These are phyloP conservation scores for Scarus forsteni DNA, from an alignment of 2,797 vertebrate genomes.

Conservation along the genomic window DNA sequence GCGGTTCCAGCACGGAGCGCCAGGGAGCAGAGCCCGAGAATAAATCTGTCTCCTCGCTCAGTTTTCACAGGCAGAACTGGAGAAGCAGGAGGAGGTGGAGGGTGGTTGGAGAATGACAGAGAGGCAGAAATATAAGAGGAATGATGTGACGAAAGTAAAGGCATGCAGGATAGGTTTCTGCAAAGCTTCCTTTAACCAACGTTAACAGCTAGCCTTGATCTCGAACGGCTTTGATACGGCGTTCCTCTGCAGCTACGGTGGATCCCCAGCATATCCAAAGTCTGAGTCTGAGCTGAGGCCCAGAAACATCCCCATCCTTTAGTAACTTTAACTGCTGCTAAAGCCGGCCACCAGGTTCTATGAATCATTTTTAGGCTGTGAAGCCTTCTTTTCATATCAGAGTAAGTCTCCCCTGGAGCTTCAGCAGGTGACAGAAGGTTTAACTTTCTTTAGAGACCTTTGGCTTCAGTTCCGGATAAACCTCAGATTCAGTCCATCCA, in stretches of 20 bases:
- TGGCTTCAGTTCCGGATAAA: slow-evolving; percentile 23
- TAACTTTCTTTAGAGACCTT: slow-evolving; percentile 23
- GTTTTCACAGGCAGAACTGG: slow-evolving; percentile 34
- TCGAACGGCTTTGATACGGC: slow-evolving; percentile 51
- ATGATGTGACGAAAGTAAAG: slow-evolving; percentile 36
- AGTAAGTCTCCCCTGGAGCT: slow-evolving; percentile 14
- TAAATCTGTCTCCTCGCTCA: slow-evolving; percentile 45
- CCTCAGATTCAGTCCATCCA: slow-evolving; percentile 15
- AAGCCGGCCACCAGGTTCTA: slow-evolving; percentile 55
- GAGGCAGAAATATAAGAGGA: slow-evolving; percentile 55
- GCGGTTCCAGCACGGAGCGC: slow-evolving; percentile 13
- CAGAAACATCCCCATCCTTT: slow-evolving; percentile 48
- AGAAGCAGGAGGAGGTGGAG: slow-evolving; percentile 25
- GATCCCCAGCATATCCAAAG: slow-evolving; percentile 44
- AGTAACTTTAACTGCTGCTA: slow-evolving; percentile 55
- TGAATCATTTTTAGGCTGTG: slow-evolving; percentile 27
- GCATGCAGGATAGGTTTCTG: slow-evolving; percentile 24
- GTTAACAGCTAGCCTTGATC: slow-evolving; percentile 53
- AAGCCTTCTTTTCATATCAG: slow-evolving; percentile 55
- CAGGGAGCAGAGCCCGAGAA: slow-evolving; percentile 6
- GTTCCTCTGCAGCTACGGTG: slow-evolving; percentile 19
- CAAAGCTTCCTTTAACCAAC: slow-evolving; percentile 55
- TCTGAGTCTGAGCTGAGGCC: slow-evolving; percentile 40
- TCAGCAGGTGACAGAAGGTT: slow-evolving; percentile 26
- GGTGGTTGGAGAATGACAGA: slow-evolving; percentile 18